These are phyloP conservation scores for Prosopocoilus inquinatus DNA, from an alignment of 2,888 invertebrate genomes.

Conservation along the genomic window DNA sequence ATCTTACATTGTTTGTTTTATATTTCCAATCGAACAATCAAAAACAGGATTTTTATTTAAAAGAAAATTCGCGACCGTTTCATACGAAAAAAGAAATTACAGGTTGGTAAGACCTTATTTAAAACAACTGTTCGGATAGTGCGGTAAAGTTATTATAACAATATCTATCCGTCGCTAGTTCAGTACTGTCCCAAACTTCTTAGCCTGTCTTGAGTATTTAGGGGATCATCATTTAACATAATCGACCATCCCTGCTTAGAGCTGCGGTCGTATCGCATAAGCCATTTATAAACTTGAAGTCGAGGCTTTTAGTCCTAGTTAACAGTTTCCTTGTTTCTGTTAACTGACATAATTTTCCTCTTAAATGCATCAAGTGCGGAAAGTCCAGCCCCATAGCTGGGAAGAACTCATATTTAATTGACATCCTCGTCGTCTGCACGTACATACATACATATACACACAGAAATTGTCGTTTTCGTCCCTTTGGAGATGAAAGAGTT, in stretches of 20 bases:
- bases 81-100: no score
- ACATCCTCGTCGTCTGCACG: constrained; percentile 6
- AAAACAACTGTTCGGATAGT: no score
- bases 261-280: constrained; percentile 41
- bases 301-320: constrained; percentile 48
- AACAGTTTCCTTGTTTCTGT: constrained; percentile 47
- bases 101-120: no score
- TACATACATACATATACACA: no score
- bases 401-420: constrained; percentile 42
- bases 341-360: constrained; percentile 50
- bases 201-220: constrained; percentile 25
- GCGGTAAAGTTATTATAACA: no score
- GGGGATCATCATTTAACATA: constrained; percentile 36
- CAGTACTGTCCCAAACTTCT: not conserved
- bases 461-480: not conserved
- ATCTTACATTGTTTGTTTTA: no score
- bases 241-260: constrained; percentile 35
- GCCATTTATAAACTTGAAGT: constrained; percentile 45
- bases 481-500: not conserved
- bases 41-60: no score
- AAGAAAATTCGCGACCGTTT: no score
- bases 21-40: no score
- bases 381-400: constrained; percentile 40
- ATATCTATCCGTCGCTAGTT: no score
- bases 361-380: constrained; percentile 48